These are phyloP conservation scores for Strongylocentrotus purpuratus DNA, from an alignment of 35 echinoderm and acorn worm species.

Conservation along the genomic window DNA sequence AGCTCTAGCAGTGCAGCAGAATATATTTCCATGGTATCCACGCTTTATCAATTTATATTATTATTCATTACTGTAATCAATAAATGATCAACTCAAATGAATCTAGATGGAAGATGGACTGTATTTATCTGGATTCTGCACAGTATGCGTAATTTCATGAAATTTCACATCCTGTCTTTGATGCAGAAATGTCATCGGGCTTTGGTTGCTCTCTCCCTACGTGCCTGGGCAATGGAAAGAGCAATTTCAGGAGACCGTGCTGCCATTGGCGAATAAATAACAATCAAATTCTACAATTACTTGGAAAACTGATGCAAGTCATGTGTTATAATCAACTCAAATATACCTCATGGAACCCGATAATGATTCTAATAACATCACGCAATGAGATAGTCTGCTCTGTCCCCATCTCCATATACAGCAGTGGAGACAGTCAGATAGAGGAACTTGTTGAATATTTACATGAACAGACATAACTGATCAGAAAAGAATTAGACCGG, in stretches of 20 bases:
- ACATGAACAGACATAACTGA: neutral
- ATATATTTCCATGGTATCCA: too few relatives aligned
- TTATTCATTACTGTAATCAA: too few relatives aligned
- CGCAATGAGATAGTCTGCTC: neutral
- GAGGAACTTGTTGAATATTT: neutral
- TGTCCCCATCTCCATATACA: neutral
- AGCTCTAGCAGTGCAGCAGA: too few relatives aligned
- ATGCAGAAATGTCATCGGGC: neutral
- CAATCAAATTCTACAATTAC: neutral
- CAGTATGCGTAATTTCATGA: too few relatives aligned
- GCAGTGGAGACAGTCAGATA: neutral
- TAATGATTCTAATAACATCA: neutral
- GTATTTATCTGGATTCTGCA: too few relatives aligned
- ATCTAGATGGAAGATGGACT: too few relatives aligned
- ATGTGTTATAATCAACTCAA: neutral
- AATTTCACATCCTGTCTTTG: too few relatives aligned
- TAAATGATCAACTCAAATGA: too few relatives aligned
- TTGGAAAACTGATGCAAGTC: neutral
- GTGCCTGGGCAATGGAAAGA: neutral
- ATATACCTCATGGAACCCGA: neutral
- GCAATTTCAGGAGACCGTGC: neutral
- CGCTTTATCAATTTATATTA: too few relatives aligned
- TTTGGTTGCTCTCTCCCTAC: neutral
- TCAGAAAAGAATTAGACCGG: neutral
- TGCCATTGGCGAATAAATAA: neutral